Evolutionary conservation across 2,113 vertebrate genomes (phyloP), one percentile per base, ranked within the genome.

Genomic region (Oreochromis spilurus): DNA sequence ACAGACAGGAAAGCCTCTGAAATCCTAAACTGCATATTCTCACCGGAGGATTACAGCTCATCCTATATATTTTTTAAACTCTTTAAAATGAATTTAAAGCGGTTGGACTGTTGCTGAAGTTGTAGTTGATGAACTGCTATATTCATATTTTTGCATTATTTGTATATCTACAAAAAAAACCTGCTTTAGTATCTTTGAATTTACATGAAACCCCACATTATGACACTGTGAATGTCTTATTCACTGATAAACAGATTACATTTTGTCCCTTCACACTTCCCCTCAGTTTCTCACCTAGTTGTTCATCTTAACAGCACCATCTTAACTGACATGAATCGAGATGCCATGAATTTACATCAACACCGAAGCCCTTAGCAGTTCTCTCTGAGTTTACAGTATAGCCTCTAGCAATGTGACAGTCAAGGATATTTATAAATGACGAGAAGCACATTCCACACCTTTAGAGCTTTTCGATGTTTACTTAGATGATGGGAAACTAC

Each of bases 401-500:
- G 92, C 91, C 82, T 87, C 9, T 13, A 81, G 86, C 89, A 93
- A 91, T 82, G 90, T 89, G 87, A 92, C 79, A 65, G 87, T 82
- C 83, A 93, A 92, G 91, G 87, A 83, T 91, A 88, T 82, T 87
- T 84, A 78, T 87, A 90, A 87, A 90, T 52, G 26, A 29, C 50
- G 29, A 80, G 79, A 29, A 34, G 83, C 60, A 21, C 45, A 87
- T 83, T 43, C 84, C 82, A 79, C 55, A 81, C 65, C 79, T 86
- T 86, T 38, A 81, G 67, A 26, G 38, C 57, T 54, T 87, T 88
- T 67, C 12, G 6, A 31, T 88, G 70, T 77, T 77, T 52, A 77
- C 43, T 86, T 26, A 62, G 83, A 88, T 79, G 62, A n/a, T 85
- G 58, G 50, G 38, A 53, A 88, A 86, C 43, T 75, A 89, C 83